Evolutionary conservation across 2,113 vertebrate species (phyloP).

Genomic region (Dendrocopos noguchii): DNA sequence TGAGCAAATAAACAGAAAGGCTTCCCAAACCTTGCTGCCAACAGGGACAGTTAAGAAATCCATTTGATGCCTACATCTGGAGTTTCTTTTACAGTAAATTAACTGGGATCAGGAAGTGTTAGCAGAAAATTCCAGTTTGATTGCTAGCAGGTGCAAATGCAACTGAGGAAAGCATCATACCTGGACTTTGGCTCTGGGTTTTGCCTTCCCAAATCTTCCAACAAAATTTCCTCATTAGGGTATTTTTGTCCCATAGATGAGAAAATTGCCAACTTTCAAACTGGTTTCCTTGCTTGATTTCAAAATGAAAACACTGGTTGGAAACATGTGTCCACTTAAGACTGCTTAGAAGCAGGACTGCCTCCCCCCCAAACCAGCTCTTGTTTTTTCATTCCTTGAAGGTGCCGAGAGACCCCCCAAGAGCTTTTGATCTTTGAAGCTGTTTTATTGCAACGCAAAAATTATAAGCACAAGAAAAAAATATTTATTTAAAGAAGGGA

Average conservation of each 20-base stretch:
- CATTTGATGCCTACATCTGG: conserved; percentile 6
- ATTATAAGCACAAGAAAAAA: conserved; percentile 30
- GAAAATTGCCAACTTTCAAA: conserved; percentile 23
- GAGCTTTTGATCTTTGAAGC: conserved; percentile 63
- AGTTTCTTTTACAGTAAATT: conserved; percentile 8
- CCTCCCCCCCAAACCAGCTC: neutral
- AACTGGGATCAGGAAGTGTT: neutral
- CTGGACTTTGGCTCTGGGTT: neutral
- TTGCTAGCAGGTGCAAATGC: conserved; percentile 42
- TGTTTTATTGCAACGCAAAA: conserved; percentile 37
- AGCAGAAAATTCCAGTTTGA: conserved; percentile 33
- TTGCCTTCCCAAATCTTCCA: neutral
- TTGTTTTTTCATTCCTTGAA: conserved; percentile 26
- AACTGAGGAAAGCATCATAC: neutral
- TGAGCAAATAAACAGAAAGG: neutral
- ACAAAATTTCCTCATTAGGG: neutral
- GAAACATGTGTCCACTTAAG: conserved; percentile 10
- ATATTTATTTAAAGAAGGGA: conserved; percentile 25
- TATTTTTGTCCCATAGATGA: neutral
- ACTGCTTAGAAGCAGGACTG: neutral
- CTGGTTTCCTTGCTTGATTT: neutral
- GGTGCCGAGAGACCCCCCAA: conserved; percentile 47
- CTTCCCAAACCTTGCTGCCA: neutral
- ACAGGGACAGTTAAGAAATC: neutral
- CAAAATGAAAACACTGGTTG: neutral